phyloP scores from a whole-genome alignment of 1,140 invertebrate species.

The Leptopilina boulardi region DNA sequence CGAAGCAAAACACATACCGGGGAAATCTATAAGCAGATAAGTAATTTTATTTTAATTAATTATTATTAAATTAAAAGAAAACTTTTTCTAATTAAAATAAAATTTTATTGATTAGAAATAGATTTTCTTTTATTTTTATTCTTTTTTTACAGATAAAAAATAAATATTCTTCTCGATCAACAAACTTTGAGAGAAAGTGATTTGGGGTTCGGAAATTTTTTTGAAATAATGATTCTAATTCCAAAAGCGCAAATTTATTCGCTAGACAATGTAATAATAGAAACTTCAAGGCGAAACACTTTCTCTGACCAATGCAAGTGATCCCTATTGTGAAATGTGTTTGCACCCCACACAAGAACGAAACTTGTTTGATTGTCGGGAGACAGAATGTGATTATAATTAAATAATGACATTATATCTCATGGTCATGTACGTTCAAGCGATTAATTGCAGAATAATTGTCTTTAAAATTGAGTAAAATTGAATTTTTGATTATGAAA shows the following conservation, averaged over 20 bases:
- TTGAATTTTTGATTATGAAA: no score
- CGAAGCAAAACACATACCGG: constrained; percentile 91
- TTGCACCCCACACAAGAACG: constrained; percentile 47
- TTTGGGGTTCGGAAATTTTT: background rate
- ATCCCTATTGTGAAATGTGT: constrained; percentile 58
- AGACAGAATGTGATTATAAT: constrained; percentile 14
- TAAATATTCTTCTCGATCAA: no score
- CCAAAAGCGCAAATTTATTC: constrained; percentile 6
- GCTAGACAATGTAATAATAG: constrained; percentile 53
- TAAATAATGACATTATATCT: constrained; percentile 39
- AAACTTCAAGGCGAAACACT: constrained; percentile 74
- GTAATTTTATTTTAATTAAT: background rate
- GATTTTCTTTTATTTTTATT: no score
- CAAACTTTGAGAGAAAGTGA: background rate
- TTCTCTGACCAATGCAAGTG: constrained; percentile 68
- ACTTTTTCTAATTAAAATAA: no score
- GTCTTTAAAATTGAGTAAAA: no score
- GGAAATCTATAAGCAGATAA: constrained; percentile 84
- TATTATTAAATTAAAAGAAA: background rate
- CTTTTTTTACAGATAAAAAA: no score
- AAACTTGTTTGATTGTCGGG: constrained; percentile 44
- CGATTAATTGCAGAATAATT: no score
- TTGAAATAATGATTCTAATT: background rate
- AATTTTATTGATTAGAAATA: no score
- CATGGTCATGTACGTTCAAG: constrained; percentile 43